Evolutionary conservation across 2,888 invertebrate genomes (phyloP).

Genomic region (Gonocerus acuteangulatus): DNA sequence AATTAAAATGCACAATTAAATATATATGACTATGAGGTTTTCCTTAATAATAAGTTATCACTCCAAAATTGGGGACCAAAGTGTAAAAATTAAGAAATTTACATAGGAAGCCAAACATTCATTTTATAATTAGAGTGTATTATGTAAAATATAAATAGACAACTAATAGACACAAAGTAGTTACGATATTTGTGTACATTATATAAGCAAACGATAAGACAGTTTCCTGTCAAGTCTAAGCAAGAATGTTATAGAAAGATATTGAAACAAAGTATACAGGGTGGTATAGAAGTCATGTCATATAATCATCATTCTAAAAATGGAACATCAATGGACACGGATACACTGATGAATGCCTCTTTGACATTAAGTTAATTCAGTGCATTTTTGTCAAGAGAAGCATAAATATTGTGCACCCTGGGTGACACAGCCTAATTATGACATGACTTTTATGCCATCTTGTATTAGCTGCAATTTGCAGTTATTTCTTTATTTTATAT

Average conservation of each 20-base stretch:
- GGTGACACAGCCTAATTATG: slow-evolving; percentile 18
- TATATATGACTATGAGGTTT: slow-evolving; percentile 19
- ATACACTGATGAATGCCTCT: slow-evolving; percentile 8
- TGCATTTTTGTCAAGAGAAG: slow-evolving; percentile 1
- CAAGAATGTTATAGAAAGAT: slow-evolving; percentile 33
- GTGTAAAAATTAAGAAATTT: slow-evolving; percentile 30
- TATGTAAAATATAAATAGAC: slow-evolving; percentile 35
- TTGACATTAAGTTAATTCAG: slow-evolving; percentile 2
- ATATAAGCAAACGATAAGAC: slow-evolving; percentile 35
- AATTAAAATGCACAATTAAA: slow-evolving; percentile 32
- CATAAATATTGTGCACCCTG: slow-evolving; percentile 10
- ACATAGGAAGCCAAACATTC: slow-evolving; percentile 35
- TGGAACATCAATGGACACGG: slow-evolving; percentile 24
- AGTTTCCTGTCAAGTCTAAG: slow-evolving; percentile 31
- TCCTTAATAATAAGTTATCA: slow-evolving; percentile 25
- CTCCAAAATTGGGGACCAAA: slow-evolving; percentile 27
- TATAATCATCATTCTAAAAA: slow-evolving; percentile 28
- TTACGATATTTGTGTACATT: slow-evolving; percentile 34
- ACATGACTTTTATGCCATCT: slow-evolving; percentile 12
- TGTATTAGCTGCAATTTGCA: slow-evolving; percentile 12
- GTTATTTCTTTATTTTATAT: slow-evolving; percentile 17
- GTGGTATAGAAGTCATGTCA: slow-evolving; percentile 22
- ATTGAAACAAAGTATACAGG: slow-evolving; percentile 30
- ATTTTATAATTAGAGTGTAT: slow-evolving; percentile 33
- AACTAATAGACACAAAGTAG: slow-evolving; percentile 36